phyloP scores from a whole-genome alignment of 1,140 invertebrate species.

The Charaxes varanes region DNA sequence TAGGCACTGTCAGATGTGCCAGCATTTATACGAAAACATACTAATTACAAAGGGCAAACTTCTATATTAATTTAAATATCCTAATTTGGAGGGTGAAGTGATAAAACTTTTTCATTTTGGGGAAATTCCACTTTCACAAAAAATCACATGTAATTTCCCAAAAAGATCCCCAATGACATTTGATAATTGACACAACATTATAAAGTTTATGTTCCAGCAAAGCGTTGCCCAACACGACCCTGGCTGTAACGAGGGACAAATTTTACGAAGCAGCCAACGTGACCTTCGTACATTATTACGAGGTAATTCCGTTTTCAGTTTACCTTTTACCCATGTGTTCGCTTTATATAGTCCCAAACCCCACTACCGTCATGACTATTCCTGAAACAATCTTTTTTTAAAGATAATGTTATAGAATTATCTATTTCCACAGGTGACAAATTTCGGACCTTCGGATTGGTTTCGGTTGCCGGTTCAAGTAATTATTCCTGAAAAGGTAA shows the following conservation, averaged over 20 bases:
- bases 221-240: slow-evolving; percentile 38
- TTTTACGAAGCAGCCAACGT: slow-evolving; percentile 27
- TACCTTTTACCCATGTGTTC: background rate
- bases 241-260: slow-evolving; percentile 39
- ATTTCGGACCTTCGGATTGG: slow-evolving; percentile 48
- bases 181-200: slow-evolving; percentile 3
- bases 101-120: too few species aligned
- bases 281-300: slow-evolving; percentile 44
- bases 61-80: too few species aligned
- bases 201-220: slow-evolving; percentile 33
- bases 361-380: slow-evolving; percentile 1
- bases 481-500: slow-evolving; percentile 35
- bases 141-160: too few species aligned
- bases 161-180: background rate
- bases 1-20: too few species aligned
- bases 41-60: too few species aligned
- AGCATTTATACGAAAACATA: too few species aligned
- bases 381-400: background rate
- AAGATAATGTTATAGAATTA: too few species aligned
- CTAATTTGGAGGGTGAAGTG: too few species aligned
- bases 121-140: too few species aligned
- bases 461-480: slow-evolving; percentile 27
- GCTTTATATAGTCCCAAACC: background rate
- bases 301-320: slow-evolving; percentile 29
- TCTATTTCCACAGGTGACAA: slow-evolving; percentile 36